A percentile compares a stretch with the other conserved stretches of the same genome.
phyloP scores from a whole-genome alignment of 1,140 invertebrate species.

The Agrypnia vestita region DNA sequence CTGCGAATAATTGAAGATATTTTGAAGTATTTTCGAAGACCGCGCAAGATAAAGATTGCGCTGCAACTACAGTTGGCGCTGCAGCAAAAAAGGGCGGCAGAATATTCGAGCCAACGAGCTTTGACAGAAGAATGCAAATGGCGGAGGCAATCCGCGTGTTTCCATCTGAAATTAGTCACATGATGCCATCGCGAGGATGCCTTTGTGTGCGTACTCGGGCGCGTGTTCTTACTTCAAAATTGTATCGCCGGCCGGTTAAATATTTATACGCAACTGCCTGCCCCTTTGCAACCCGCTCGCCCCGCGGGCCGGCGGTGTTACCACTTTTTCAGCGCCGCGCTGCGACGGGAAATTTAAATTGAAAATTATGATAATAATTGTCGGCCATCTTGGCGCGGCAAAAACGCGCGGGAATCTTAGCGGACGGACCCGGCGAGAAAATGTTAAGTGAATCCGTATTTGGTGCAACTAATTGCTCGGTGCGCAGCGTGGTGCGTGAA shows the following conservation, averaged over 20 bases:
- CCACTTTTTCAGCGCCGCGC: slow-evolving; percentile 31
- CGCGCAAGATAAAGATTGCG: too few relatives aligned
- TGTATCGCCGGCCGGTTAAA: too few relatives aligned
- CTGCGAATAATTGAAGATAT: too few relatives aligned
- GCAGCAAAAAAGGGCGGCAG: too few relatives aligned
- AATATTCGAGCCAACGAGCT: slow-evolving; percentile 2
- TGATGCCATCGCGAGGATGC: neutral
- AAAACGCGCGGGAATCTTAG: slow-evolving; percentile 20
- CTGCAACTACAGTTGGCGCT: too few relatives aligned
- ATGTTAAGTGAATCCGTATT: slow-evolving; percentile 34
- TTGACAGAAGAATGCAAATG: slow-evolving; percentile 12
- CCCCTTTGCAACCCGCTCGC: neutral
- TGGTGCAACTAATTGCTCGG: slow-evolving; percentile 31
- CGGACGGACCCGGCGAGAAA: slow-evolving; percentile 29
- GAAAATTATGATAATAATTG: slow-evolving; percentile 49
- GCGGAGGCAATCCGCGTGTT: neutral
- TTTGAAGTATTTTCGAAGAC: too few relatives aligned
- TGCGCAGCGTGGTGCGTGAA: slow-evolving; percentile 12
- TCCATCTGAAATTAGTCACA: neutral
- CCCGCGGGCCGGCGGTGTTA: slow-evolving; percentile 3
- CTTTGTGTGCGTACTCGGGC: neutral
- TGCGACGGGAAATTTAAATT: slow-evolving; percentile 56
- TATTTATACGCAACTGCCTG: neutral
- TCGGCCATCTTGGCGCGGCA: slow-evolving; percentile 42
- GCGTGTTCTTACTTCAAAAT: neutral